These are phyloP conservation scores for Lota lota DNA, from an alignment of 2,113 vertebrate species.

Conservation along the genomic window DNA sequence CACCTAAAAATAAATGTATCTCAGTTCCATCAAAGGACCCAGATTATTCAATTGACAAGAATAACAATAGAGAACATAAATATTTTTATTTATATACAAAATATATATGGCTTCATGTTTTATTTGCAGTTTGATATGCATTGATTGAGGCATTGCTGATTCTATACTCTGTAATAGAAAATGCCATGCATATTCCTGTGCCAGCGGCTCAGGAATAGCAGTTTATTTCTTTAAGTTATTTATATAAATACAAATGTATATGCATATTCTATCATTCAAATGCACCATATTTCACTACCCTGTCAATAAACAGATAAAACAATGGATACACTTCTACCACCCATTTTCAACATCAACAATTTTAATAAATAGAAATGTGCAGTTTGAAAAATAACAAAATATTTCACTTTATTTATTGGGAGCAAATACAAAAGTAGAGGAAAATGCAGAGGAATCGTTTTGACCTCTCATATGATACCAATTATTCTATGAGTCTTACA, in stretches of 20 bases:
- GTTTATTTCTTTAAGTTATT: slow-evolving; percentile 24
- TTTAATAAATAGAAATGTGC: slow-evolving; percentile 61
- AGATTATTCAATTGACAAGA: no score
- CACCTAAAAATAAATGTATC: no score
- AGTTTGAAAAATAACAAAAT: slow-evolving; percentile 47
- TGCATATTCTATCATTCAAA: background rate
- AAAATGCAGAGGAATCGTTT: slow-evolving; percentile 32
- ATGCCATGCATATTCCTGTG: background rate
- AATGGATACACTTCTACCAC: slow-evolving; percentile 28
- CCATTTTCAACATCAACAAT: slow-evolving; percentile 26
- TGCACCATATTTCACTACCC: slow-evolving; percentile 14
- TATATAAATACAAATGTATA: slow-evolving; percentile 10
- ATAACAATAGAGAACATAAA: no score
- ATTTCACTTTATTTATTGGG: slow-evolving; percentile 41
- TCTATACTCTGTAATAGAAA: background rate
- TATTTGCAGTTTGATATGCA: slow-evolving; percentile 40
- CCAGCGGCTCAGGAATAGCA: slow-evolving; percentile 54
- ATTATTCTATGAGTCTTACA: slow-evolving; percentile 19
- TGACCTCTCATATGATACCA: slow-evolving; percentile 2
- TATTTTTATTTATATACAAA: background rate
- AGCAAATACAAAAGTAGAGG: slow-evolving; percentile 43
- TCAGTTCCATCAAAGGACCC: no score
- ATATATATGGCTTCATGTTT: slow-evolving; percentile 16
- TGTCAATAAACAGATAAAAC: slow-evolving; percentile 21
- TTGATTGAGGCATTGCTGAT: slow-evolving; percentile 38